phyloP scores from a whole-genome alignment of 2,113 vertebrate genomes.

The Melanerpes aurifrons region DNA sequence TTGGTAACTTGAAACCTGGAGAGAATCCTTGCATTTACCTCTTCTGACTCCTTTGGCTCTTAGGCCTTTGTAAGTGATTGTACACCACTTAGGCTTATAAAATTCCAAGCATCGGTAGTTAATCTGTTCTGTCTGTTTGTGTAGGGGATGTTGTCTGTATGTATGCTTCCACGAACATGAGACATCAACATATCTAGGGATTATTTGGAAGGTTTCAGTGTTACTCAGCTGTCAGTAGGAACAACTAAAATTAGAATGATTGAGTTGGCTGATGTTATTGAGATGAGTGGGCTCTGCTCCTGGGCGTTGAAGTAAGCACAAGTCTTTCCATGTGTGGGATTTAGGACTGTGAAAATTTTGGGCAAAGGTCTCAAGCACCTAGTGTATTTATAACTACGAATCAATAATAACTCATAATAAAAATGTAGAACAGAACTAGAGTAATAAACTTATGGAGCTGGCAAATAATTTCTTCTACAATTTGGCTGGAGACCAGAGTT shows the following conservation, averaged over 20 bases:
- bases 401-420: constrained; percentile 11
- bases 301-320: not conserved
- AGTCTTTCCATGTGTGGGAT: not conserved
- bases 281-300: not conserved
- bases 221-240: not conserved
- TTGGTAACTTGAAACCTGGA: constrained; percentile 1
- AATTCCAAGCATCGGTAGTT: not conserved
- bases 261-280: not conserved
- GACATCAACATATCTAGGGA: not conserved
- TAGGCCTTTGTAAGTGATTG: not conserved
- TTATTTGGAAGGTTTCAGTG: not conserved
- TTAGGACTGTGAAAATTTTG: not conserved
- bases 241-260: constrained; percentile 19
- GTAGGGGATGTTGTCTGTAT: not conserved
- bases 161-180: not conserved
- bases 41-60: constrained; percentile 11
- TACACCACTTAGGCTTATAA: not conserved
- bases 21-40: not conserved
- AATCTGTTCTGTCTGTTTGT: not conserved
- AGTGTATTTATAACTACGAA: constrained; percentile 19
- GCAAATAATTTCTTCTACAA: constrained; percentile 16
- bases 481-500: not conserved
- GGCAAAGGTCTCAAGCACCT: not conserved
- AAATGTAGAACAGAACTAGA: constrained; percentile 2
- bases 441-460: not conserved